Percentiles rank a stretch among this genome's conserved stretches.
Conservation (phyloP, 35 echinoderm and acorn worm species). For the Lytechinus variegatus region DNA sequence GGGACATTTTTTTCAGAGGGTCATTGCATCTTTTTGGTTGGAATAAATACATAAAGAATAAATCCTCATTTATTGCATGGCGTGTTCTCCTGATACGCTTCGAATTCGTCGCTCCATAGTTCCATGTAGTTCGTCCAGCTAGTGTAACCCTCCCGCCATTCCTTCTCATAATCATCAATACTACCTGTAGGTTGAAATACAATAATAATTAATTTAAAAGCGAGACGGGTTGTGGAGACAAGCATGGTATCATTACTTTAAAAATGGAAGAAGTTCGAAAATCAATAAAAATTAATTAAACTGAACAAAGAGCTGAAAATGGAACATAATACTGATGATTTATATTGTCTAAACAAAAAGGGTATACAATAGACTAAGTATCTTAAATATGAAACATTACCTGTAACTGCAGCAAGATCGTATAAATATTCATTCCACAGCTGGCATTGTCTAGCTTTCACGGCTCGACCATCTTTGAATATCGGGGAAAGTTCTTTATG, state of each 20-base stretch:
- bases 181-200: conserved; percentile 51
- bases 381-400: not conserved
- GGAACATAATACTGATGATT: not conserved
- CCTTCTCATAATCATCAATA: conserved; percentile 38
- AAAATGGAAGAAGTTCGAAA: not conserved
- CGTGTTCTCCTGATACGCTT: conserved; percentile 44
- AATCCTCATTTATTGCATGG: not conserved
- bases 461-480: conserved; percentile 34
- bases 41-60: too few relatives aligned
- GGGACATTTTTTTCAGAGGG: too few relatives aligned
- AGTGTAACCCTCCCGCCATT: conserved; percentile 57
- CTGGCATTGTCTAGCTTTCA: conserved; percentile 65
- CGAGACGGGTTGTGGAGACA: too few relatives aligned
- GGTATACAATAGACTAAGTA: too few relatives aligned
- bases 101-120: conserved; percentile 56
- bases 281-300: not conserved
- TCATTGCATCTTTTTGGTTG: too few relatives aligned
- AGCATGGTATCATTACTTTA: not conserved
- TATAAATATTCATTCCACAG: conserved; percentile 82
- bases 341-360: not conserved
- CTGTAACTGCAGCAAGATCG: conserved; percentile 57
- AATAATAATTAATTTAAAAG: not conserved
- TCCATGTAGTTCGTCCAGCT: conserved; percentile 53
- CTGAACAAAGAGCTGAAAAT: not conserved
- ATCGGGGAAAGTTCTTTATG: conserved; percentile 58